Percentiles rank a stretch among this genome's conserved stretches.
Evolutionary conservation across 2,888 invertebrate genomes (phyloP).

Genomic region (Heterodera filipjevi): DNA sequence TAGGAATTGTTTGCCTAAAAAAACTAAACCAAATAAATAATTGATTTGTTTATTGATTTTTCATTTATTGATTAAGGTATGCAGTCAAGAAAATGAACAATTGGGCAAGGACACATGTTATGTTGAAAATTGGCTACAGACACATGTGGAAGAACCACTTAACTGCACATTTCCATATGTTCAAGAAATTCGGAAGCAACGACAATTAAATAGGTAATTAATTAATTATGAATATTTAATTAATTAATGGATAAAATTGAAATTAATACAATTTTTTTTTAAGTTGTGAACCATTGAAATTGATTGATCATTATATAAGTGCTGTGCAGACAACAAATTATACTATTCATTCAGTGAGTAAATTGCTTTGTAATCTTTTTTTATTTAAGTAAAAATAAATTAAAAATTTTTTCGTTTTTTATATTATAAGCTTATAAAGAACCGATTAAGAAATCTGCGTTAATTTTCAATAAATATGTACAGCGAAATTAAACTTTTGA

Average conservation of each 20-base stretch:
- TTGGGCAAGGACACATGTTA: slow-evolving; percentile 40
- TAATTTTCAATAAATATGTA: too few relatives aligned
- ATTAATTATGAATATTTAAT: not conserved
- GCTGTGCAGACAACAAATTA: slow-evolving; percentile 38
- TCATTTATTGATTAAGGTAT: not conserved
- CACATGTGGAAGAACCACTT: slow-evolving; percentile 42
- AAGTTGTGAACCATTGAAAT: slow-evolving; percentile 34
- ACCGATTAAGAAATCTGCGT: too few relatives aligned
- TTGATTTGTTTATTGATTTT: not conserved
- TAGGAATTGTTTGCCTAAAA: too few relatives aligned
- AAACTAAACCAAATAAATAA: not conserved
- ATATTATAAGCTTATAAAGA: too few relatives aligned
- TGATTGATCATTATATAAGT: slow-evolving; percentile 32
- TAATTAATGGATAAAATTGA: not conserved
- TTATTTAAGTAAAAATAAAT: too few relatives aligned
- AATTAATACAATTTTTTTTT: not conserved
- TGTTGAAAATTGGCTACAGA: slow-evolving; percentile 40
- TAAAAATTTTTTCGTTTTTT: too few relatives aligned
- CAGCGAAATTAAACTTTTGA: too few relatives aligned
- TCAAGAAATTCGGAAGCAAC: slow-evolving; percentile 31
- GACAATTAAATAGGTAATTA: slow-evolving; percentile 28
- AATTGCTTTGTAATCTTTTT: too few relatives aligned
- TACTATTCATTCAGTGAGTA: slow-evolving; percentile 34
- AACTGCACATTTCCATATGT: slow-evolving; percentile 46
- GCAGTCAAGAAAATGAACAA: not conserved